Evolutionary conservation across 2,797 vertebrate genomes (phyloP).

Genomic region (Malurus leucopterus): DNA sequence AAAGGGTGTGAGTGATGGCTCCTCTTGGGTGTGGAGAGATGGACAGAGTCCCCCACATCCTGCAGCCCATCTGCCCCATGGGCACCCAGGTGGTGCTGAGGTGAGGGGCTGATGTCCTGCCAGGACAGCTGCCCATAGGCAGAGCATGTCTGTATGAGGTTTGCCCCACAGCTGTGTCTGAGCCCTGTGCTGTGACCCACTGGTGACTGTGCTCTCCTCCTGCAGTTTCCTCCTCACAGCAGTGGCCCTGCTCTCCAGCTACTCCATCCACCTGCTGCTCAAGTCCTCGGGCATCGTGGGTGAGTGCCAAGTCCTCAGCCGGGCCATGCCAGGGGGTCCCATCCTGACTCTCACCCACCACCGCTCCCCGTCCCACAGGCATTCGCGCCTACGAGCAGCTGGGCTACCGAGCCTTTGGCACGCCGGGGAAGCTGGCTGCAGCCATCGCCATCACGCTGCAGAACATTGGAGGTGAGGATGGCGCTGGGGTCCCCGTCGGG

Average conservation of each 20-base stretch:
- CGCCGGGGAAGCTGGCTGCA: background rate
- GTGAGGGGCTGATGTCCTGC: background rate
- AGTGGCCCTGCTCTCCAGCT: conserved; percentile 88
- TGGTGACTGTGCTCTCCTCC: background rate
- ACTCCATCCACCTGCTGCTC: conserved; percentile 94
- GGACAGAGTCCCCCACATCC: background rate
- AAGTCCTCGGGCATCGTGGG: conserved; percentile 94
- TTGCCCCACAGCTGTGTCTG: background rate
- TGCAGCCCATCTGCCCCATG: accelerated
- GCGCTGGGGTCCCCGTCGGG: accelerated
- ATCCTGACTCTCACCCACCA: background rate
- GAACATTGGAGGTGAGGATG: background rate
- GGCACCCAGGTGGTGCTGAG: background rate
- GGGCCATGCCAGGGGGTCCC: accelerated
- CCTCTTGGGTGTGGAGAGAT: background rate
- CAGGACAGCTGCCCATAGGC: background rate
- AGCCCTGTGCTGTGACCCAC: background rate
- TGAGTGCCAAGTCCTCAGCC: conserved; percentile 58
- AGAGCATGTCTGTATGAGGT: background rate
- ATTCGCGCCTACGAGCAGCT: background rate
- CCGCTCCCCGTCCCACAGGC: background rate
- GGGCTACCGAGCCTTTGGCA: conserved; percentile 9
- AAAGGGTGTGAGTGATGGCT: accelerated
- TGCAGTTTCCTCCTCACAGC: conserved; percentile 89
- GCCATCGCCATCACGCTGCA: conserved; percentile 1